Evolutionary conservation across 2,888 invertebrate genomes (phyloP).

Genomic region (Rotaria sp.): DNA sequence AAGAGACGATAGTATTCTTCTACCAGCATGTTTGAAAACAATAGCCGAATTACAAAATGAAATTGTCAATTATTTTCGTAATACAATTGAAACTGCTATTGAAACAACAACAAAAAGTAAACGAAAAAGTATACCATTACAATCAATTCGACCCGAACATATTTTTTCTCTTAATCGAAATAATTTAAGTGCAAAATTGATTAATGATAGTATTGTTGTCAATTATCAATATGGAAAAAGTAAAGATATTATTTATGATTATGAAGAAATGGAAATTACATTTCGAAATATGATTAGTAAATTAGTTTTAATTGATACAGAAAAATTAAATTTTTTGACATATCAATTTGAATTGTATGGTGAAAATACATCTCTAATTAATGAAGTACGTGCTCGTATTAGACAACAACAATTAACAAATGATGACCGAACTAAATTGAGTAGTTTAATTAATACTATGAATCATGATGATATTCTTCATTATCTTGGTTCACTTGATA

Average conservation of each 20-base stretch:
- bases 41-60: background rate
- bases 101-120: background rate
- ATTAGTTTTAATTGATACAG: background rate
- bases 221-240: background rate
- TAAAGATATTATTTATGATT: conserved; percentile 6
- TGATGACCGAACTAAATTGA: background rate
- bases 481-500: background rate
- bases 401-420: background rate
- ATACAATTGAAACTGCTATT: background rate
- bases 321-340: background rate
- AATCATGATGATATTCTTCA: background rate
- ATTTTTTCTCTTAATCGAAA: background rate
- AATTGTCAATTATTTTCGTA: background rate
- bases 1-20: background rate
- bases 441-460: background rate
- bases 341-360: background rate
- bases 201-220: background rate
- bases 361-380: background rate
- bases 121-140: background rate
- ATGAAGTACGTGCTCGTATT: background rate
- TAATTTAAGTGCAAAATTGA: background rate
- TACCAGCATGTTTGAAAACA: background rate
- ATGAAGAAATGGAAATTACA: background rate
- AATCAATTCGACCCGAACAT: background rate
- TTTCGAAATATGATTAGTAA: background rate